Evolutionary conservation across 2,797 vertebrate genomes (phyloP).

Genomic region (Aulostomus chinensis): DNA sequence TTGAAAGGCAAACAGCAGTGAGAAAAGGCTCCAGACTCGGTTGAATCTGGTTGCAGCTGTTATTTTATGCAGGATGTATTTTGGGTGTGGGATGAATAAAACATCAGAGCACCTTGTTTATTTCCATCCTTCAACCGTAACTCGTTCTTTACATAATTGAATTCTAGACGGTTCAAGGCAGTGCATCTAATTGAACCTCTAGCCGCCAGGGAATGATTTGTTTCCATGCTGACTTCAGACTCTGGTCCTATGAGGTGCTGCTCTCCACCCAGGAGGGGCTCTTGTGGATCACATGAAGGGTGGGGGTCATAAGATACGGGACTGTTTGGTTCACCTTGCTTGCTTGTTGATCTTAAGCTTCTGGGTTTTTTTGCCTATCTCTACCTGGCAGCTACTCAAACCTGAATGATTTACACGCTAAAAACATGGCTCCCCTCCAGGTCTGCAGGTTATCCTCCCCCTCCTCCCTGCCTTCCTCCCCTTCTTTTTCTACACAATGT

Average conservation of each 20-base stretch:
- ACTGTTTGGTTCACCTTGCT: slow-evolving; percentile 18
- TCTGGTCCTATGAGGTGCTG: slow-evolving; percentile 30
- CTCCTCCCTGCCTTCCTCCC: slow-evolving; percentile 16
- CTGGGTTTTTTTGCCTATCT: no score
- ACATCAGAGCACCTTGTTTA: slow-evolving; percentile 72
- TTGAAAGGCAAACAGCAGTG: slow-evolving; percentile 36
- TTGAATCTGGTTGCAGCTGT: slow-evolving; percentile 35
- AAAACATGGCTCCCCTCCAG: slow-evolving; percentile 32
- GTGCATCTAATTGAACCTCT: slow-evolving; percentile 69
- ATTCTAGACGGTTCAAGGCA: slow-evolving; percentile 58
- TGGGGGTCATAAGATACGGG: slow-evolving; percentile 18
- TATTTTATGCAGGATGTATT: slow-evolving; percentile 70
- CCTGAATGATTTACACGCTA: slow-evolving; percentile 61
- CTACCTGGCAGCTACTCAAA: slow-evolving; percentile 64
- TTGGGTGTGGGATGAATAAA: slow-evolving; percentile 72
- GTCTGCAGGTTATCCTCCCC: slow-evolving; percentile 18
- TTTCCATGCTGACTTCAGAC: slow-evolving; percentile 55
- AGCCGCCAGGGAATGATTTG: slow-evolving; percentile 63
- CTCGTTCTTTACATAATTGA: slow-evolving; percentile 73
- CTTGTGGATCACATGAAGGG: not conserved
- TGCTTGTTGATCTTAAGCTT: slow-evolving; percentile 8
- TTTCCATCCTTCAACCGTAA: slow-evolving; percentile 72
- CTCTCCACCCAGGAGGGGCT: slow-evolving; percentile 1
- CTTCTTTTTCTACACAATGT: slow-evolving; percentile 52
- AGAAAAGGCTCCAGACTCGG: slow-evolving; percentile 7